These are phyloP conservation scores for Tetraodon nigroviridis DNA, from an alignment of 2,113 vertebrate species.

Conservation along the genomic window DNA sequence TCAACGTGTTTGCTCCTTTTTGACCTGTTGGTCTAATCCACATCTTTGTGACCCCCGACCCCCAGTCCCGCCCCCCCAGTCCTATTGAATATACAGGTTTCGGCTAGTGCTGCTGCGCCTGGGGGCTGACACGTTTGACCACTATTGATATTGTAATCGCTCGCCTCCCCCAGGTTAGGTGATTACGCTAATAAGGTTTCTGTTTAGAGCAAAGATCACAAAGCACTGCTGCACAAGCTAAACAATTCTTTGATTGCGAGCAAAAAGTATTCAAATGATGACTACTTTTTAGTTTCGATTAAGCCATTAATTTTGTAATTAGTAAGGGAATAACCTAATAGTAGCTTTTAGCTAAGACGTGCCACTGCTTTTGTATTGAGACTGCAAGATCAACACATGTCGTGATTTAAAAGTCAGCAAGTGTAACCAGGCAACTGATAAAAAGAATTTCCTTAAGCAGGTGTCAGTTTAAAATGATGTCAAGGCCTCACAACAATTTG, in stretches of 20 bases:
- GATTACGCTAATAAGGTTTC: conserved; percentile 26
- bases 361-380: no score
- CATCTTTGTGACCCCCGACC: conserved; percentile 19
- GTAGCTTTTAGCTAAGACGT: neutral
- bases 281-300: conserved; percentile 1
- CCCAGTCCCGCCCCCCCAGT: conserved; percentile 1
- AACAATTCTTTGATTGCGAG: conserved; percentile 10
- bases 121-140: conserved; percentile 33
- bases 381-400: no score
- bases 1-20: neutral
- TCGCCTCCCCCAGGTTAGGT: conserved; percentile 27
- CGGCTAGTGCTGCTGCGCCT: conserved; percentile 4
- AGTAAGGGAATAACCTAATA: neutral
- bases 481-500: no score
- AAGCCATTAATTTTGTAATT: neutral
- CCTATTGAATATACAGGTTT: conserved; percentile 49
- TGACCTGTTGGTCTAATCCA: conserved; percentile 24
- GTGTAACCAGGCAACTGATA: no score
- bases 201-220: conserved; percentile 33
- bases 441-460: no score
- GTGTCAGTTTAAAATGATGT: no score
- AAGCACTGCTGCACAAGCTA: conserved; percentile 2
- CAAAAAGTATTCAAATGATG: neutral
- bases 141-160: conserved; percentile 57
- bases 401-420: no score